A percentile compares a stretch with the other conserved stretches of the same genome.
These are phyloP conservation scores for Tetramorium alpestre DNA, from an alignment of 1,140 invertebrate species.

Conservation along the genomic window DNA sequence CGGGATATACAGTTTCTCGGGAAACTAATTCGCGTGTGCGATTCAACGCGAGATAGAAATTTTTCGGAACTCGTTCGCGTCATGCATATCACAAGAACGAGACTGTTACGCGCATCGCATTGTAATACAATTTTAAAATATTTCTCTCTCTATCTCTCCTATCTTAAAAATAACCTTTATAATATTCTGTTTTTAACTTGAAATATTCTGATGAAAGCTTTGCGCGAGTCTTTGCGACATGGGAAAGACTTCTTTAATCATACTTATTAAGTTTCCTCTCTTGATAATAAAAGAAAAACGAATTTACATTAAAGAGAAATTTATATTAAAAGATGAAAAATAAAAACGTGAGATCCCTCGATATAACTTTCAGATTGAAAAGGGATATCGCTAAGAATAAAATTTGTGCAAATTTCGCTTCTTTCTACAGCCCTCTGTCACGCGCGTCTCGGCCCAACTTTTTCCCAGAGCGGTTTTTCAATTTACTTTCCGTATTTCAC, in stretches of 20 bases:
- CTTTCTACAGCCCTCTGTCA: neutral
- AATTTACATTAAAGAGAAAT: neutral
- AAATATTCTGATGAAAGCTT: neutral
- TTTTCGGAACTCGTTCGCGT: neutral
- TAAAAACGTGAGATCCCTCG: neutral
- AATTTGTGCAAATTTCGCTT: neutral
- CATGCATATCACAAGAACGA: neutral
- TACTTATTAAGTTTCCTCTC: neutral
- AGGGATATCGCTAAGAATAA: neutral
- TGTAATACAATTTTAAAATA: neutral
- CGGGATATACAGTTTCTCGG: neutral
- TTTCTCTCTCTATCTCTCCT: too few species aligned
- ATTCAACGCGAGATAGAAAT: neutral
- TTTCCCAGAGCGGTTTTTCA: neutral
- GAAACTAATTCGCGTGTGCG: neutral
- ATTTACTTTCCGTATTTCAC: slow-evolving; percentile 14
- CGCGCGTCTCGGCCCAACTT: neutral
- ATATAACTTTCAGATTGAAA: neutral
- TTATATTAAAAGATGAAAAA: neutral
- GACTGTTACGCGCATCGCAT: neutral
- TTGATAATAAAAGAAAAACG: too few species aligned
- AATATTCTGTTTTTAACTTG: neutral
- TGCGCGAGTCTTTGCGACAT: neutral
- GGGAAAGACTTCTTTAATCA: neutral
- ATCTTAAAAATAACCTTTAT: neutral